Base-by-base conservation (phyloP, 2,888 invertebrate genomes). In the Arctia plantaginis region DNA sequence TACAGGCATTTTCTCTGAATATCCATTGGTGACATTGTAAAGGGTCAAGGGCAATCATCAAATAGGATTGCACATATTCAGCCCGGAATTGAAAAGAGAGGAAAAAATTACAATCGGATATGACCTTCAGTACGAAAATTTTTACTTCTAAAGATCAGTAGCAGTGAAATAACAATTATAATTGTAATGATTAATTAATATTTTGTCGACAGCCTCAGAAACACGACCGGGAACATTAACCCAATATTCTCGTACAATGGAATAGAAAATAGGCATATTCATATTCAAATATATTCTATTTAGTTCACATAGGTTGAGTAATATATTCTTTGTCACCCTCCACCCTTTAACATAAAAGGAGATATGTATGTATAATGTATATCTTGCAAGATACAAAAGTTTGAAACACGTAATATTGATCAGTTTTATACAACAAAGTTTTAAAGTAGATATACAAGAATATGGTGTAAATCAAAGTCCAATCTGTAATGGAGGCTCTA, bases 211-310 rank as follows among this genome's bases (percentile, higher is more conserved):
- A 80, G 72, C 71, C 71, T 72, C 74, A 76, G 76, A 79, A 77
- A 79, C 69, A 74, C 68, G 44, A 75, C 72, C 51, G 71, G 75
- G 74, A 73, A 78, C 76, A 83, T 80, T 85, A 79, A 79, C 81
- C 75, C 78, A 69, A 79, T 82, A 79, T 80, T 81, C 73, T 66
- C 74, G 66, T 68, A 73, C 77, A 79, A 77, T 76, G 77, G 75
- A 82, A 85, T 77, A 77, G 82, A 80, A 82, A 80, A 79, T 72
- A 75, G 76, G 66, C 81, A 82, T 82, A 81, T 83, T 84, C 82
- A 84, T 84, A 84, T 84, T 84, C 84, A 83, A 84, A 84, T 84
- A 82, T 84, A 84, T 83, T 84, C 84, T 84, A 80, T 80, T 83
- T 82, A 82, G 76, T 76, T 78, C 77, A 75, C 77, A 78, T 80